These are phyloP conservation scores for Notolepis coatsorum DNA, from an alignment of 2,797 vertebrate species.

Conservation along the genomic window DNA sequence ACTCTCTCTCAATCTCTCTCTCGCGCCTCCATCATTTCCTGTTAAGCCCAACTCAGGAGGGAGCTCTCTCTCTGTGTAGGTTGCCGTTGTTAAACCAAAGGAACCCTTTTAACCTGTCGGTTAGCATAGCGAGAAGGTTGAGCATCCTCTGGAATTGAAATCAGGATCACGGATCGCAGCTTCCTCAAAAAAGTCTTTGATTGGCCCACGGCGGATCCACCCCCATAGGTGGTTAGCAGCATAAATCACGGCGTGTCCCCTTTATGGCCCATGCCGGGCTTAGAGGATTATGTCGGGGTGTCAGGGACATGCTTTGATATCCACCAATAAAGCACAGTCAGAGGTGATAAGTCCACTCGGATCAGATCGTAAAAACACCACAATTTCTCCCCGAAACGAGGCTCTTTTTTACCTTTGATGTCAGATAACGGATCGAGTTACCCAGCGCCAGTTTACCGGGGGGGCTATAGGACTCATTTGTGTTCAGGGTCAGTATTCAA, in stretches of 20 bases:
- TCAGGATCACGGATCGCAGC: slow-evolving; percentile 12
- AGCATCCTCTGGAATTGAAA: not conserved
- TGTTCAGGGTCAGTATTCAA: slow-evolving; percentile 59
- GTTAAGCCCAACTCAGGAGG: no score
- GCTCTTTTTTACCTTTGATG: slow-evolving; percentile 43
- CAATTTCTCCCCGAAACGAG: slow-evolving; percentile 11
- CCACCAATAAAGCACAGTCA: slow-evolving; percentile 22
- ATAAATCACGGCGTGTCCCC: slow-evolving; percentile 27
- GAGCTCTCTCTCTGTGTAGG: slow-evolving; percentile 26
- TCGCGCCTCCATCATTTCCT: no score
- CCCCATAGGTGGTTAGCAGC: slow-evolving; percentile 7
- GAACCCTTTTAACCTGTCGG: not conserved
- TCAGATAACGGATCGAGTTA: slow-evolving; percentile 48
- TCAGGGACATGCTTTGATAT: slow-evolving; percentile 19
- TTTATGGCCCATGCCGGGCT: slow-evolving; percentile 22
- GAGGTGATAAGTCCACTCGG: slow-evolving; percentile 9
- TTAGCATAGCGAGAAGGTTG: not conserved
- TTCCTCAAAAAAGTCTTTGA: slow-evolving; percentile 1
- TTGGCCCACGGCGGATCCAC: not conserved
- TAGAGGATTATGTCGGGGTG: not conserved
- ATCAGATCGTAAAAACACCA: slow-evolving; percentile 7
- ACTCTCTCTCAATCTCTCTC: slow-evolving; percentile 4
- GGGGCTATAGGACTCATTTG: slow-evolving; percentile 53
- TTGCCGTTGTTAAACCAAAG: slow-evolving; percentile 4
- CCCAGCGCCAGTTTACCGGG: slow-evolving; percentile 32